Evolutionary conservation across 2,888 invertebrate species (phyloP).

Genomic region (Lepidocyrtinus sp.): DNA sequence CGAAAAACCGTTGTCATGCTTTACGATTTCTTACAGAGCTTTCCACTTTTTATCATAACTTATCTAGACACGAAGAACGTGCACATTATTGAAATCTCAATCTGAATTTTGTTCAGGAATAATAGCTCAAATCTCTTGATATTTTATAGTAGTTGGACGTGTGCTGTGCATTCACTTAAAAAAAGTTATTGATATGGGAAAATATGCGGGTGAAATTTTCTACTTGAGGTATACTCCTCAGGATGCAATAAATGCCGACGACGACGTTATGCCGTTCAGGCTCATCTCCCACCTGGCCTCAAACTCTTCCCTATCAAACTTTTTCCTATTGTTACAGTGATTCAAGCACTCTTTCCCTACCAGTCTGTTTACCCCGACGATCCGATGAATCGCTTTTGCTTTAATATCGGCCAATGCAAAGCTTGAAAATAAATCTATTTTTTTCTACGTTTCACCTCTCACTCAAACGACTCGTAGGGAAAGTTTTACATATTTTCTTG

Average conservation of each 20-base stretch:
- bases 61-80: neutral
- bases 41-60: slow-evolving; percentile 8
- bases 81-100: slow-evolving; percentile 12
- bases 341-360: neutral
- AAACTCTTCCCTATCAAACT: slow-evolving; percentile 20
- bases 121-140: too few species aligned
- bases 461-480: neutral
- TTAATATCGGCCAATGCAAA: neutral
- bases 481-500: neutral
- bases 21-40: slow-evolving; percentile 2
- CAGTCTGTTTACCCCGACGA: too few species aligned
- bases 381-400: neutral
- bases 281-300: slow-evolving; percentile 47
- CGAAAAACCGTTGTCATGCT: neutral
- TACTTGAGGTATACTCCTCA: too few species aligned
- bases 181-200: neutral
- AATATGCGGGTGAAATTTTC: neutral
- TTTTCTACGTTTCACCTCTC: neutral
- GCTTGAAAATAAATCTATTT: slow-evolving; percentile 13
- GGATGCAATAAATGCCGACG: slow-evolving; percentile 15
- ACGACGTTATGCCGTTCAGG: slow-evolving; percentile 35
- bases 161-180: neutral
- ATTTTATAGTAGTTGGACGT: slow-evolving; percentile 6
- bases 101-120: neutral
- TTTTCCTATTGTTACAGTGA: neutral